Conservation (phyloP, 1,140 invertebrate genomes). For the Andrena cerasifolii region DNA sequence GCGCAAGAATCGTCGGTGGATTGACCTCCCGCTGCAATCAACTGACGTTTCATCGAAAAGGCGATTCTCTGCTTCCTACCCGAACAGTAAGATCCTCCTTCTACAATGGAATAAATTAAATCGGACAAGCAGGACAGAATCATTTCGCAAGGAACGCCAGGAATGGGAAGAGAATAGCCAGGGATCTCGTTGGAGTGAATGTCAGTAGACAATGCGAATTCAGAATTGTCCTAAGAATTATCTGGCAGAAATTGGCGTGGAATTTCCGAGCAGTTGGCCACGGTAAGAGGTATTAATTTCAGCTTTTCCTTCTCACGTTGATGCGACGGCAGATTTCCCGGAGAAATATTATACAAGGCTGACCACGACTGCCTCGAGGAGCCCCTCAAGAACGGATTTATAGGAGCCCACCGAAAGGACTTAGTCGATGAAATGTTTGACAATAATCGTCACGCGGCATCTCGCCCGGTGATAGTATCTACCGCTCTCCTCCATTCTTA, state of each 20-base stretch:
- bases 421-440: constrained; percentile 62
- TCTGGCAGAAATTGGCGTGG: not conserved
- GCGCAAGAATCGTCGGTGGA: constrained; percentile 34
- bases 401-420: constrained; percentile 18
- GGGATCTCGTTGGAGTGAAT: too few species aligned
- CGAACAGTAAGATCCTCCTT: not conserved
- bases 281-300: constrained; percentile 11
- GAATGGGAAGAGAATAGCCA: too few species aligned
- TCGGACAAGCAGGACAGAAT: too few species aligned
- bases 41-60: constrained; percentile 14
- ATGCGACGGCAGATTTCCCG: constrained; percentile 6
- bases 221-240: too few species aligned
- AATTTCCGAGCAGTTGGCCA: not conserved
- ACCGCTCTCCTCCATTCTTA: constrained; percentile 17
- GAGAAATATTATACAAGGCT: constrained; percentile 3
- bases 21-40: constrained; percentile 44
- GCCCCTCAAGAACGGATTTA: constrained; percentile 46
- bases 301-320: constrained; percentile 3
- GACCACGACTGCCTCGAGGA: not conserved
- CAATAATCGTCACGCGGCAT: constrained; percentile 60
- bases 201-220: too few species aligned
- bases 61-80: not conserved
- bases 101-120: too few species aligned
- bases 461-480: constrained; percentile 55
- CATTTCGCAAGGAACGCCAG: too few species aligned